Base-by-base conservation (phyloP, 1,140 invertebrate species). In the Dysdera silvatica region DNA sequence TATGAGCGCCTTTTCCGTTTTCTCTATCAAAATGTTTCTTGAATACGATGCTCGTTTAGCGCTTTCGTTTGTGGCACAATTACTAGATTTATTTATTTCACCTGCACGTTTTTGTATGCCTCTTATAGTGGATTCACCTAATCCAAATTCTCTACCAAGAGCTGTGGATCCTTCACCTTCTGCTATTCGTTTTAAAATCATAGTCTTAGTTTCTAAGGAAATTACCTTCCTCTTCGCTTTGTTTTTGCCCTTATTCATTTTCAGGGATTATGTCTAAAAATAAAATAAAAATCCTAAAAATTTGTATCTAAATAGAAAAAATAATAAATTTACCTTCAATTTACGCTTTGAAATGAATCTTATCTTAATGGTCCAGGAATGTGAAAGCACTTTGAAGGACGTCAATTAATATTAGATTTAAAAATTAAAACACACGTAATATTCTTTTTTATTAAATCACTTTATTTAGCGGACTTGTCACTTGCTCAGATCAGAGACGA, bases 81-180 rank as follows among this genome's bases (percentile, higher is more conserved):
- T 43, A 52, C n/a, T n/a, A 52, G 23, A 61, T 61, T 61, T 35
- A 52, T 49, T 18, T 59, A 43, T 59, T 61, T 52, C 24, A 52
- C 12, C n/a, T 32, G 24, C 33, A 43, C 58, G 24, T 43, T 61
- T 61, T 26, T 41, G 32, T 23, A 61, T 61, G 23, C 10, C 48
- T 61, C 58, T 41, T 49, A 43, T 61, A 49, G 35, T 32, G 26
- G 48, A 52, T 61, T 60, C 48, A 18, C 35, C 35, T 40, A 60
- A 52, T 41, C 14, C 23, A 52, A 60, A 60, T 52, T 60, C 47
- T 41, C 43, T 60, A 52, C 14, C 47, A 60, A 52, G 3, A 41
- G 26, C 58, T 52, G 58, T 52, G 33, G 58, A 61, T 61, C 48
- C 33, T 61, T 41, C 58, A 31, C 35, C 58, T 37, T 52, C 26